Percentiles rank a stretch among this genome's conserved stretches.
Evolutionary conservation across 2,888 invertebrate genomes (phyloP).

Genomic region (Lacanobia oleracea): DNA sequence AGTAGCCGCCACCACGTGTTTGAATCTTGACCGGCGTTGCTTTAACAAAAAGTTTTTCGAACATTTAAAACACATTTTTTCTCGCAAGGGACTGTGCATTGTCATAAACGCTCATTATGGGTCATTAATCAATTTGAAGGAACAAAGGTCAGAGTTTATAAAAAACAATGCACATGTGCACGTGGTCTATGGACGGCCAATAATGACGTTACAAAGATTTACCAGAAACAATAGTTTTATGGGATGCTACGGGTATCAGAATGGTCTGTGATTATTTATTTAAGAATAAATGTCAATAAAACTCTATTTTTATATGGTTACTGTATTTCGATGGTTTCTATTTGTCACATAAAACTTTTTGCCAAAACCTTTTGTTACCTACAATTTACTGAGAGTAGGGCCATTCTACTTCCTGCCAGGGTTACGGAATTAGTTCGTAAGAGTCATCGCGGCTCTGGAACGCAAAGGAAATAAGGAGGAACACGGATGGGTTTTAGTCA

Average conservation of each 20-base stretch:
- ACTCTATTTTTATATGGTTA: too few relatives aligned
- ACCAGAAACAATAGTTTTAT: neutral
- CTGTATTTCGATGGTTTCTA: too few relatives aligned
- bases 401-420: too few relatives aligned
- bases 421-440: too few relatives aligned
- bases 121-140: slow-evolving; percentile 70
- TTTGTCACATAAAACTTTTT: too few relatives aligned
- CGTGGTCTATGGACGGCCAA: slow-evolving; percentile 42
- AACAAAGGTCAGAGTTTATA: slow-evolving; percentile 48
- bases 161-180: slow-evolving; percentile 64
- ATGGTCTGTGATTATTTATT: too few relatives aligned
- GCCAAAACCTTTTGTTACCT: too few relatives aligned
- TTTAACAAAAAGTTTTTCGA: slow-evolving; percentile 15
- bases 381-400: too few relatives aligned
- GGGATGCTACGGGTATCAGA: neutral
- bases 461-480: too few relatives aligned
- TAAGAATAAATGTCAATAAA: too few relatives aligned
- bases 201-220: slow-evolving; percentile 4
- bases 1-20: slow-evolving; percentile 41
- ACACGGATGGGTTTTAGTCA: too few relatives aligned
- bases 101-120: slow-evolving; percentile 68
- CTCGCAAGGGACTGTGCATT: slow-evolving; percentile 48
- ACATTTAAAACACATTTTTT: slow-evolving; percentile 3
- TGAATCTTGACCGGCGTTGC: neutral
- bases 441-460: too few relatives aligned